Evolutionary conservation across 2,888 invertebrate species (phyloP), one percentile per base, ranked within the genome.

Genomic region (Eremobia ochroleuca): DNA sequence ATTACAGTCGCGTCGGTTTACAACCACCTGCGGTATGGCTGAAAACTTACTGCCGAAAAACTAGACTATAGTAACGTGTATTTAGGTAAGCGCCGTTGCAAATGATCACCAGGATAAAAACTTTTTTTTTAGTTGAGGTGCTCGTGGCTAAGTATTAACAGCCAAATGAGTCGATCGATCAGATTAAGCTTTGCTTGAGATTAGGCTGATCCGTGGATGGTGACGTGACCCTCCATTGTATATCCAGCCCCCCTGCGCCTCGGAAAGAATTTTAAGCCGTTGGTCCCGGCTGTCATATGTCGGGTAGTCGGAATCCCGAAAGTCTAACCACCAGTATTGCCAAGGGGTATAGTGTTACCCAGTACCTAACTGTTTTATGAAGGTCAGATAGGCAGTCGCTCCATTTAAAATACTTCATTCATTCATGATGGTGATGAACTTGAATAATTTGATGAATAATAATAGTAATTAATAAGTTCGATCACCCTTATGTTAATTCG

Each of bases 1-100:
- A 81, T 79, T 61, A 81, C 52, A 31, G 66, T 8, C 52, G 66
- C 18, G 21, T 25, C 18, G 37, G 46, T 37, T 43, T 13, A 55
- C 52, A 61, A 46, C 75, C 34, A 43, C 65, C 59, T 37, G 43
- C 31, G 37, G 31, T 59, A 28, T 49, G 25, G 1, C 58, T 46
- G 31, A 73, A 43, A 31, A n/a, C 0, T 73, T 31, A 21, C 21
- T n/a, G 28, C 11, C 25, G 18, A 18, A 69, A 40, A 13, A 69
- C n/a, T 37, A 37, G 46, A 9, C 8, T 40, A 25, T 25, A 46
- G 34, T 46, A 34, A 21, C 9, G 8, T 18, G n/a, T 34, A 25
- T 59, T 74, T 18, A 58, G 2, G 15, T 28, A 43, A 18, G 9
- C 28, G 28, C 21, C 28, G 28, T 59, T 3, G 8, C 31, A 18